Base-by-base conservation (phyloP, 1,140 invertebrate genomes). In the Diorhabda carinulata region DNA sequence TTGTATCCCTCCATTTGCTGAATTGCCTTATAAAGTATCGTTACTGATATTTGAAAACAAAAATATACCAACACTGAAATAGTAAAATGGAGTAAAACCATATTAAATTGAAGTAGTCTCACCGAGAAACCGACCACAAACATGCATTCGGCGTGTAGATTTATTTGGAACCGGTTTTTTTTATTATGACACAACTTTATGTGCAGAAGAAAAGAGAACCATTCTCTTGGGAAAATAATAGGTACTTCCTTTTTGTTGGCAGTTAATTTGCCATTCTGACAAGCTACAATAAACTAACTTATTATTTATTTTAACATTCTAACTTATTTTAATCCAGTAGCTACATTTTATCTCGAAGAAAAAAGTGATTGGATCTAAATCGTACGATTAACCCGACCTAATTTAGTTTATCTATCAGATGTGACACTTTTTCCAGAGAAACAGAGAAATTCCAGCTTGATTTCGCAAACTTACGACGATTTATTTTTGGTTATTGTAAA, bases 201-300 rank as follows among this genome's bases (percentile, higher is more conserved):
- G 70, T 72, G 67, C 63, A 72, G 67, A 72, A 69, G 70, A 72
- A 25, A 72, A 72, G 66, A 57, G 67, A 63, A 72, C 69, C 69
- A 69, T 72, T 72, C 70, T 68, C 70, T 65, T 72, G 70, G 70
- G 70, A 72, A 72, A 67, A 67, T 25, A 60, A 67, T 66, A 66
- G 57, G 45, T 61, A 67, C 63, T 71, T 71, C 70, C 70, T 71
- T 67, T 71, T 66, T 63, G 66, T 63, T 57, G 66, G 70, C 70
- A 71, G 62, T 67, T 61, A 57, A 64, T 45, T 63, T 60, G 66
- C 66, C 63, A 41, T 71, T 59, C 61, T n/a, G 6, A 52, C 47
- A n/a, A 52, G 6, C 47, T 4, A 52, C 47, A 52, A 52, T 52
- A 52, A 52, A n/a, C 25, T 25, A 25, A 25, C 2, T 25, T 25